Evolutionary conservation across 2,113 vertebrate genomes (phyloP), one percentile per base, ranked within the genome.

Genomic region (Onychostruthus taczanowskii): DNA sequence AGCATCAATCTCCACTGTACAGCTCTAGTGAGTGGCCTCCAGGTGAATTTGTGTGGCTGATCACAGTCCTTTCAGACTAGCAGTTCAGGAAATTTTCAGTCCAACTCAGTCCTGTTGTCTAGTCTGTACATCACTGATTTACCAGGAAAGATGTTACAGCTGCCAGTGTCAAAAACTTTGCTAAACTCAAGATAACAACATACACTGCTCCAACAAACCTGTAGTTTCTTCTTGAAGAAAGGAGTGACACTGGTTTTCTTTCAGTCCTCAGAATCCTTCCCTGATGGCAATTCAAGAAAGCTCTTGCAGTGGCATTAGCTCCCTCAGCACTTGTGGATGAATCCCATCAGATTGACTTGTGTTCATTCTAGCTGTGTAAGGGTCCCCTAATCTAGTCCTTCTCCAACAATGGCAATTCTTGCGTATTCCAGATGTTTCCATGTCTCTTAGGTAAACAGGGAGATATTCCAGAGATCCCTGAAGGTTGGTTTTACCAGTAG

Each of bases 151-250:
- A 52, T 15, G 27, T 58, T 20, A 30, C 7, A 23, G 46, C 6
- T 16, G 3, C 78, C 33, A 47, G 10, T 18, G 44, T 66, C 66
- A 85, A 53, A 90, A 63, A 13, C 14, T 16, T 39, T 56, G 33
- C 27, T 73, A 35, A 77, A 77, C 5, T 52, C 46, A 33, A 81
- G 52, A 43, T 11, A 63, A 46, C 8, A 75, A 41, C 10, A n/a
- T 46, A 21, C 26, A 59, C 19, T 37, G 24, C 20, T 86, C 49
- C 44, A 26, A 55, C 11, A 0, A 0, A 14, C 15, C 30, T 69
- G 27, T 55, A 83, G 44, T 15, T 37, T 43, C 18, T 56, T 87
- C 66, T 37, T 31, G 19, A 84, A 89, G 35, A 84, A 62, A 49
- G 15, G 4, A 72, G 11, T 18, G 12, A 19, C 27, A 35, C 2